A percentile compares a stretch with the other conserved stretches of the same genome.
phyloP scores from a whole-genome alignment of 1,140 invertebrate species.

The Samia ricini region DNA sequence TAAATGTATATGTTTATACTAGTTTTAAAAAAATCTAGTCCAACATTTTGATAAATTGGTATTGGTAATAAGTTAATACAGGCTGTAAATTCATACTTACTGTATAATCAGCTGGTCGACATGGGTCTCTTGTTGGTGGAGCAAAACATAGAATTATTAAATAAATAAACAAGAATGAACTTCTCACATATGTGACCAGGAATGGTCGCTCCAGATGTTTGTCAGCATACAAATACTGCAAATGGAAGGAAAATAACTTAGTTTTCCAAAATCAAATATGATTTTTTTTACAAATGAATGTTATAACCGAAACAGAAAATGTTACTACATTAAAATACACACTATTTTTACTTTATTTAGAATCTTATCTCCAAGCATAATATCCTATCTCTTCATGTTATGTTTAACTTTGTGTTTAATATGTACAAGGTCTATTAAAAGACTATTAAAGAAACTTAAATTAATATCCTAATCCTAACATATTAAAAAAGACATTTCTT shows the following conservation, averaged over 20 bases:
- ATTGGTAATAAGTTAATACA: not conserved
- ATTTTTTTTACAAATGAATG: not conserved
- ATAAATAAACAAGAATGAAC: conserved; percentile 67
- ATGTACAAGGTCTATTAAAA: too few species aligned
- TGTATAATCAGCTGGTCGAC: conserved; percentile 65
- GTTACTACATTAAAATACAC: not conserved
- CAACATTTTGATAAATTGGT: not conserved
- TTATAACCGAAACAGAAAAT: not conserved
- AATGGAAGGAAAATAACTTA: conserved; percentile 22
- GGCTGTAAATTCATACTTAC: conserved; percentile 40
- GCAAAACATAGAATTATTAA: conserved; percentile 64
- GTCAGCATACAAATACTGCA: conserved; percentile 67
- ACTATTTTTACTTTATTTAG: not conserved
- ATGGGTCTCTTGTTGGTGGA: conserved; percentile 65
- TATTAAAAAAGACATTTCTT: too few species aligned
- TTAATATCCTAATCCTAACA: too few species aligned
- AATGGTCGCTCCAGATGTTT: conserved; percentile 66
- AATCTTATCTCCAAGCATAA: too few species aligned
- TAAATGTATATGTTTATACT: too few species aligned
- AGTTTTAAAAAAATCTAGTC: too few species aligned
- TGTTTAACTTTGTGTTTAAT: too few species aligned
- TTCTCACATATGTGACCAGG: conserved; percentile 64
- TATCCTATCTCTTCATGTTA: too few species aligned
- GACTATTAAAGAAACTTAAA: too few species aligned
- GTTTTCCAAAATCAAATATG: too few species aligned